Percentiles rank a stretch among this genome's conserved stretches.
Conservation (phyloP, 2,888 invertebrate genomes). For the Ctena decussata region DNA sequence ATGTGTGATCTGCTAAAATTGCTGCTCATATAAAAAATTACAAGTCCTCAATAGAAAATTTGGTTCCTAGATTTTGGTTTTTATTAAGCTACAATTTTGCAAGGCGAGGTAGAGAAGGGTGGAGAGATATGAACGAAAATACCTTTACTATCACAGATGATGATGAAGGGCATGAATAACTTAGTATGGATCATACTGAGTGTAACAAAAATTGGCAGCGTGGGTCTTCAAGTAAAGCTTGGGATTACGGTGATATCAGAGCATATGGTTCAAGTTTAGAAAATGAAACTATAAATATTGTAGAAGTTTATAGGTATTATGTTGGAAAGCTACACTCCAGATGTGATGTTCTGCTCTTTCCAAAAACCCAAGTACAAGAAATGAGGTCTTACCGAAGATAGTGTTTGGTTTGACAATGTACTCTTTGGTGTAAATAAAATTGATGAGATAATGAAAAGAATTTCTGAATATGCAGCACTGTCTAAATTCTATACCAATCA, state of each 20-base stretch:
- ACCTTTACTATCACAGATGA: conserved; percentile 3
- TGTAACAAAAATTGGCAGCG: conserved; percentile 21
- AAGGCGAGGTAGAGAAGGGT: conserved; percentile 16
- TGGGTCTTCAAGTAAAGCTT: conserved; percentile 13
- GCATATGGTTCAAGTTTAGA: neutral
- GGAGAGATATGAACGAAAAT: neutral
- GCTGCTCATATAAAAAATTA: neutral
- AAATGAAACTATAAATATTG: neutral
- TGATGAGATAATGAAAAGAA: conserved; percentile 8
- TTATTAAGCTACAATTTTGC: conserved; percentile 20
- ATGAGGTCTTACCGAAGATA: neutral
- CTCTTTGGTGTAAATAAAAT: conserved; percentile 19
- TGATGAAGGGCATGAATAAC: conserved; percentile 14
- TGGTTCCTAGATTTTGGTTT: conserved; percentile 15
- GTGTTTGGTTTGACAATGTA: neutral
- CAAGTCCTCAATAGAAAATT: neutral
- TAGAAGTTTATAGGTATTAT: conserved; percentile 6
- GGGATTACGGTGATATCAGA: conserved; percentile 19
- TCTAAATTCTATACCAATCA: conserved; percentile 19
- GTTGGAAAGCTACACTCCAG: neutral
- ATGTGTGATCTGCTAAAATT: conserved; percentile 8
- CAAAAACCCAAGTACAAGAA: neutral
- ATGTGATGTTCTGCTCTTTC: neutral
- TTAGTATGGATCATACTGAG: neutral
- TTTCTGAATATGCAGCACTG: conserved; percentile 3